These are phyloP conservation scores for Gerris buenoi DNA, from an alignment of 1,140 invertebrate species.

Conservation along the genomic window DNA sequence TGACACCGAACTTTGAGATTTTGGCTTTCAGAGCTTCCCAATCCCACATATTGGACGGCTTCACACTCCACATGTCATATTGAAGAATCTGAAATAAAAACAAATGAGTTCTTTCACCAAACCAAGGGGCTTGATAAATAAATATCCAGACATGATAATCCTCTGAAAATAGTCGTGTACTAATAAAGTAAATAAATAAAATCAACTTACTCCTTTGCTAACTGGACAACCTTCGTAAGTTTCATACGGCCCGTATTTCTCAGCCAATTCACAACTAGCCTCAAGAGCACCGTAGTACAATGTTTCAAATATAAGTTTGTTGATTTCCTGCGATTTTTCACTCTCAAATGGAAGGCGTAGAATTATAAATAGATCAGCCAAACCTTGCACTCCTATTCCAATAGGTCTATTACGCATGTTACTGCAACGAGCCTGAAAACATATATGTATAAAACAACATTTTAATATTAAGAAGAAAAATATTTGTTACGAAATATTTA, in stretches of 20 bases:
- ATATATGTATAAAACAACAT: slow-evolving; percentile 2
- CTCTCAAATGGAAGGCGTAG: slow-evolving; percentile 89
- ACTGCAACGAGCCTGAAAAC: slow-evolving; percentile 48
- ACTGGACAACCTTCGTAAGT: slow-evolving; percentile 83
- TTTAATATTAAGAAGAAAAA: neutral
- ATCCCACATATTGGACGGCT: slow-evolving; percentile 76
- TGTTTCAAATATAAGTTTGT: slow-evolving; percentile 95
- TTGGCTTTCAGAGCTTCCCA: slow-evolving; percentile 73
- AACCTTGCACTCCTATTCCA: slow-evolving; percentile 88
- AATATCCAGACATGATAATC: too few relatives aligned
- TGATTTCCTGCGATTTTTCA: slow-evolving; percentile 68
- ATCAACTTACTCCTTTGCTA: slow-evolving; percentile 60
- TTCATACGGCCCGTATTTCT: slow-evolving; percentile 72
- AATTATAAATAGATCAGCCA: slow-evolving; percentile 91
- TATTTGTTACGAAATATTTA: too few relatives aligned
- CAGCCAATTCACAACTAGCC: slow-evolving; percentile 87
- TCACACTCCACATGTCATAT: slow-evolving; percentile 95
- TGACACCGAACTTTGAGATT: slow-evolving; percentile 77
- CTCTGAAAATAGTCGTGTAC: too few relatives aligned
- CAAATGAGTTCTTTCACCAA: too few relatives aligned
- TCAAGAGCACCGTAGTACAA: slow-evolving; percentile 95
- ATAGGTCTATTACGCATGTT: slow-evolving; percentile 91
- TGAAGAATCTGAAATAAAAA: slow-evolving; percentile 61
- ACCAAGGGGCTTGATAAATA: too few relatives aligned
- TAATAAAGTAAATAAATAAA: neutral